Evolutionary conservation across 2,113 vertebrate species (phyloP).

Genomic region (Gymnocephalus cernua): DNA sequence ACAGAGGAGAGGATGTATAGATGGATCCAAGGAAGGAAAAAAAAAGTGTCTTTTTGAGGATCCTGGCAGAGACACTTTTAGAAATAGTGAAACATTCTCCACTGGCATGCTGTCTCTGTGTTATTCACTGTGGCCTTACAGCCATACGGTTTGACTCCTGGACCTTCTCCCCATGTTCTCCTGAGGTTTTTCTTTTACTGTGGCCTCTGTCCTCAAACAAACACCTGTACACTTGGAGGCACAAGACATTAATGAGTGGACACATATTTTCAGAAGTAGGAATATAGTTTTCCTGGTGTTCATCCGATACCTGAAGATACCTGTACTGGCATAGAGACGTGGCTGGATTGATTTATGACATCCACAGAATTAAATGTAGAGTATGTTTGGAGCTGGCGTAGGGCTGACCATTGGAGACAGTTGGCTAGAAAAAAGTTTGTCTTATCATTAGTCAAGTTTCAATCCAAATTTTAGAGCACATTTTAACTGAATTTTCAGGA

Average conservation of each 20-base stretch:
- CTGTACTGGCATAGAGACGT: not conserved
- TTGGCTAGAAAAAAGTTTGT: not conserved
- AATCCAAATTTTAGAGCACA: not conserved
- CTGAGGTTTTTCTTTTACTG: not conserved
- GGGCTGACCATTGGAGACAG: not conserved
- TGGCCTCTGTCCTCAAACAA: not conserved
- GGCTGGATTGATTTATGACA: not conserved
- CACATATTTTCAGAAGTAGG: not conserved
- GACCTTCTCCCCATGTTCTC: not conserved
- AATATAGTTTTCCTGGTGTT: not conserved
- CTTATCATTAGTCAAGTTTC: not conserved
- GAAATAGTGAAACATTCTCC: conserved; percentile 11
- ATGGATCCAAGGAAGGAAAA: conserved; percentile 4
- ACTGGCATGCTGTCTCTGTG: not conserved
- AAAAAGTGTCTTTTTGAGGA: not conserved
- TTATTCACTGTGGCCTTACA: not conserved
- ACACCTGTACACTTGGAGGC: not conserved
- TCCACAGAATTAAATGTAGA: not conserved
- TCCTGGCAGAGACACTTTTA: conserved; percentile 21
- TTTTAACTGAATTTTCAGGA: not conserved
- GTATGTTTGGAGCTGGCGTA: not conserved
- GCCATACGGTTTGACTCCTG: not conserved
- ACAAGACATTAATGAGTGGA: not conserved
- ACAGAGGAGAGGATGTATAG: conserved; percentile 8
- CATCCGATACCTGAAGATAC: not conserved